Evolutionary conservation across 2,888 invertebrate species (phyloP).

Genomic region (Drosophila merina): DNA sequence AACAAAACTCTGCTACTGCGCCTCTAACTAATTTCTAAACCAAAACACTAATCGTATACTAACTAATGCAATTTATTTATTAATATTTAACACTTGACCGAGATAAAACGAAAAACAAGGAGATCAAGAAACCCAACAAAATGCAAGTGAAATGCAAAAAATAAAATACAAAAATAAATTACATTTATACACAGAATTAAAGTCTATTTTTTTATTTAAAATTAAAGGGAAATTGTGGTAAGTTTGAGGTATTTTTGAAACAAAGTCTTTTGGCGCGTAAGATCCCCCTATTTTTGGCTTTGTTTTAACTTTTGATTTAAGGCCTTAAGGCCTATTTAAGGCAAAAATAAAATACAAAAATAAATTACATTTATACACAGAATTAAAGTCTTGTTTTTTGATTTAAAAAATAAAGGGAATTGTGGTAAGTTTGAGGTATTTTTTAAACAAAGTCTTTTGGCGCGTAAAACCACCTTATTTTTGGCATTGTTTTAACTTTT

Average conservation of each 20-base stretch:
- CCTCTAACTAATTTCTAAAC: constrained; percentile 57
- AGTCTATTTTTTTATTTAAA: no score
- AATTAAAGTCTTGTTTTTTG: neutral
- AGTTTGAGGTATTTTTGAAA: no score
- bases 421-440: no score
- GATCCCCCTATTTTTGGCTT: no score
- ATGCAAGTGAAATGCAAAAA: constrained; percentile 11
- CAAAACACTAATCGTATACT: constrained; percentile 66
- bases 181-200: constrained; percentile 41
- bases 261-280: no score
- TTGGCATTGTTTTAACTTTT: no score
- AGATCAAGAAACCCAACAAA: constrained; percentile 2
- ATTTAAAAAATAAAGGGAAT: no score
- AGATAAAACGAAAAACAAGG: constrained; percentile 20
- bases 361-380: constrained; percentile 49
- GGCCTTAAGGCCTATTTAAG: no score
- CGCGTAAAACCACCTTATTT: no score
- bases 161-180: constrained; percentile 40
- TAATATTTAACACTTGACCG: constrained; percentile 47
- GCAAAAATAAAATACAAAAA: constrained; percentile 35
- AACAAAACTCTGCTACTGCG: constrained; percentile 60
- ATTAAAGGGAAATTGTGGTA: no score
- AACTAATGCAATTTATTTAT: constrained; percentile 68
- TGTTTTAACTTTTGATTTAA: no score
- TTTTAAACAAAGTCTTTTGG: no score